Conservation (phyloP, 2,113 vertebrate genomes). For the Perca flavescens region DNA sequence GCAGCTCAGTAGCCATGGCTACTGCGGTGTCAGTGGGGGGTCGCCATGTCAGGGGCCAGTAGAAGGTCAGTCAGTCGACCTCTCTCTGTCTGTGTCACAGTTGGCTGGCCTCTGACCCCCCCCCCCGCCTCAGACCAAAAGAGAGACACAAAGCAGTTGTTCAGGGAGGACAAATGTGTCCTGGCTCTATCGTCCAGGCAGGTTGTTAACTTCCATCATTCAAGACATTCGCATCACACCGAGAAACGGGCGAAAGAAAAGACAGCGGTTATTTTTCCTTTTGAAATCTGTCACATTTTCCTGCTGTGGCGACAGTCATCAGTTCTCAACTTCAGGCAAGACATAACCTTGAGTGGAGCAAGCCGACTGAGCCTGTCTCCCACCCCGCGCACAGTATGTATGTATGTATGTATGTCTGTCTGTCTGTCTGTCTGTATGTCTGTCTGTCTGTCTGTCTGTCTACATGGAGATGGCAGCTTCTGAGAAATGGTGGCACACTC, state of each 20-base stretch:
- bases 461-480: conserved; percentile 68
- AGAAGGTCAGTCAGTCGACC: conserved; percentile 71
- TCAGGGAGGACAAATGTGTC: conserved; percentile 50
- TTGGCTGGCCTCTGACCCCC: conserved; percentile 67
- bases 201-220: conserved; percentile 72
- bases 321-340: conserved; percentile 73
- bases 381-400: background rate
- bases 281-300: conserved; percentile 36
- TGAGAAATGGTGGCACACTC: conserved; percentile 81
- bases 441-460: conserved; percentile 54
- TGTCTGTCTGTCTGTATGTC: conserved; percentile 53
- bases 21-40: conserved; percentile 49
- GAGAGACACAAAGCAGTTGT: conserved; percentile 61
- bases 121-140: background rate
- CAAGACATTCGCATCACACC: conserved; percentile 52
- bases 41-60: conserved; percentile 65
- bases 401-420: conserved; percentile 23
- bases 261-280: conserved; percentile 61
- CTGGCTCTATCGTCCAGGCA: conserved; percentile 44
- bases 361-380: conserved; percentile 40
- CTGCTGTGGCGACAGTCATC: conserved; percentile 64
- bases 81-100: conserved; percentile 73
- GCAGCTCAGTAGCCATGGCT: conserved; percentile 71
- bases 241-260: conserved; percentile 55
- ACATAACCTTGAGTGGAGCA: conserved; percentile 78